These are phyloP conservation scores for Ectropis crepuscularia DNA, from an alignment of 2,888 invertebrate genomes.

Conservation along the genomic window DNA sequence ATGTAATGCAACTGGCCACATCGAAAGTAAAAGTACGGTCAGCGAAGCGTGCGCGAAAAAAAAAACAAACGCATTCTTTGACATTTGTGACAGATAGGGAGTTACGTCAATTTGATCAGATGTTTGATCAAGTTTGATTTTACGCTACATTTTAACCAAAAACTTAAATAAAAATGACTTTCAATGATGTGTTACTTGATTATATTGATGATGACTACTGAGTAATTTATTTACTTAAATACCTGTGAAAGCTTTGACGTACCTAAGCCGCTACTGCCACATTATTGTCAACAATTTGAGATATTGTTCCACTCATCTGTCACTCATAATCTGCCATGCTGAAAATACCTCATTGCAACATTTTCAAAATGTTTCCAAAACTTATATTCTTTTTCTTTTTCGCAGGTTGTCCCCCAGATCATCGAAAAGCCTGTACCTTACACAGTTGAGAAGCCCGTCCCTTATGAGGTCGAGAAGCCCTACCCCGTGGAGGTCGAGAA, in stretches of 20 bases:
- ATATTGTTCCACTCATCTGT: too few relatives aligned
- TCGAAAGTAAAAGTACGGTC: slow-evolving; percentile 74
- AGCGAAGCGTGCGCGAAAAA: slow-evolving; percentile 63
- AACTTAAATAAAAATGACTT: too few relatives aligned
- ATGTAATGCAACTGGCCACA: slow-evolving; percentile 64
- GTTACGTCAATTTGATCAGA: slow-evolving; percentile 40
- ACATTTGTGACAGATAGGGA: slow-evolving; percentile 46
- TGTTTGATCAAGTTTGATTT: slow-evolving; percentile 32
- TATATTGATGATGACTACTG: too few relatives aligned
- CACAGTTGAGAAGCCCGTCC: slow-evolving; percentile 89
- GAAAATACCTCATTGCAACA: too few relatives aligned
- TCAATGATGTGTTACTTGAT: too few relatives aligned
- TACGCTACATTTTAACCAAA: background rate
- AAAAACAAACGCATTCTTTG: slow-evolving; percentile 52
- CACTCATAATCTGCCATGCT: too few relatives aligned
- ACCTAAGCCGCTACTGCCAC: too few relatives aligned
- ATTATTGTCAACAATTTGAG: too few relatives aligned
- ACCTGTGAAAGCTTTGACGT: too few relatives aligned
- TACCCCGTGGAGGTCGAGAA: slow-evolving; percentile 91
- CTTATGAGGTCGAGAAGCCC: slow-evolving; percentile 89
- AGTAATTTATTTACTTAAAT: too few relatives aligned
- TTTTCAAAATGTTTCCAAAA: background rate
- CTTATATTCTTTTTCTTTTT: slow-evolving; percentile 32
- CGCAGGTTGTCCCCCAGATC: slow-evolving; percentile 87
- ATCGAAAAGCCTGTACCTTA: slow-evolving; percentile 90